Evolutionary conservation across 53 echinoderm and acorn worm species (phyloP), one percentile per base, ranked within the genome.

Genomic region (Glandiceps talaboti): DNA sequence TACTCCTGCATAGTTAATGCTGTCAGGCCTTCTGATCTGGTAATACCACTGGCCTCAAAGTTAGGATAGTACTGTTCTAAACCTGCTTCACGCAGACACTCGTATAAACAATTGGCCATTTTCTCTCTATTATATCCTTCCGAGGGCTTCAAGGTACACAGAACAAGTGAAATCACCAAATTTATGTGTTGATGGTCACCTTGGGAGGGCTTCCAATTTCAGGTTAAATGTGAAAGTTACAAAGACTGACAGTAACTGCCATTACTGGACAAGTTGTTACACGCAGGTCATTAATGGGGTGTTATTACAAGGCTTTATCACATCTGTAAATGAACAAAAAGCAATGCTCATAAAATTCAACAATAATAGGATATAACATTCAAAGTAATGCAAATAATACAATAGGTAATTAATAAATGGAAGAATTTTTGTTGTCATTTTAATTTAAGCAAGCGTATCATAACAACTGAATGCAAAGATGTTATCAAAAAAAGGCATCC

Each of bases 1-100:
- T 92, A 92, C 33, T 92, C 92, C 76, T 92, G 87, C 80, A 89
- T 82, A 30, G 92, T 84, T 31, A 92, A 74, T 29, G 30, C 33
- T 28, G 80, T 83, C 29, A 92, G 81, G 27, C 33, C 72, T 33
- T 92, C 92, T 14, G 89, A 74, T 75, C 80, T 87, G 1, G n/a
- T 28, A 28, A 92, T 80, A 1, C 92, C 92, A 29, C 73, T 75
- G 28, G 81, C 80, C 30, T 84, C 74, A 77, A 92, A 89, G 64
- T 85, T 82, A 29, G 78, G 74, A 28, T 79, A 83, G 76, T 92
- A 92, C 78, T 92, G 92, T 26, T 85, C 89, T 20, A 92, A 85
- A 14, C 89, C 87, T 31, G 92, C 92, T 80, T 92, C 92, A 77
- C 80, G 76, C 30, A 92, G 76, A 74, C 89, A 89, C 75, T 72